Percentiles rank a stretch among this genome's conserved stretches.
Evolutionary conservation across 1,140 invertebrate genomes (phyloP).

Genomic region (Scylla paramamosain): DNA sequence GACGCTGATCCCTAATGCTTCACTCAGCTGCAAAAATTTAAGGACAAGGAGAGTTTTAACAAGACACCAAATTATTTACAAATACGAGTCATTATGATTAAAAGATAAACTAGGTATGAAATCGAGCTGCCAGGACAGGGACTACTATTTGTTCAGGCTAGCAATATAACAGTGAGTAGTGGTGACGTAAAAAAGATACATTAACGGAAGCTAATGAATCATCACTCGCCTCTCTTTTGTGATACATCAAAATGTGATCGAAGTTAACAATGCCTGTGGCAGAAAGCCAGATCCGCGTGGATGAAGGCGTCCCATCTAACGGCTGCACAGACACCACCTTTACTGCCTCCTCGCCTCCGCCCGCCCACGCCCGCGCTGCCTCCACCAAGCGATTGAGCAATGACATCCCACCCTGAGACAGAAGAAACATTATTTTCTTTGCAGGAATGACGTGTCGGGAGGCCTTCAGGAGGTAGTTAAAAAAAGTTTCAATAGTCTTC

Average conservation of each 20-base stretch:
- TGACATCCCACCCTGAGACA: background rate
- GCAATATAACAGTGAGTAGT: too few species aligned
- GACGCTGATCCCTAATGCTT: background rate
- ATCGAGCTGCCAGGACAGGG: too few species aligned
- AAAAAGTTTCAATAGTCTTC: too few species aligned
- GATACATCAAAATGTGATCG: background rate
- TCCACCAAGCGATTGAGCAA: background rate
- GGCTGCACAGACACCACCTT: conserved; percentile 32
- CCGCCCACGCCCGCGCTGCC: background rate
- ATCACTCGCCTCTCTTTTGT: background rate
- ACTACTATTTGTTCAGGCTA: too few species aligned
- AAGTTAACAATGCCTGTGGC: background rate
- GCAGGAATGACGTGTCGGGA: too few species aligned
- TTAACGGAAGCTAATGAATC: background rate
- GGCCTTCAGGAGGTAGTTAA: too few species aligned
- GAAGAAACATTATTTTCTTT: background rate
- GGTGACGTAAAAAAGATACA: too few species aligned
- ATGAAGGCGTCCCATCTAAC: background rate
- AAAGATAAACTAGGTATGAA: too few species aligned
- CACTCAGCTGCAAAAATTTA: background rate
- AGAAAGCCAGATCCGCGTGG: conserved; percentile 11
- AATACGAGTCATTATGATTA: too few species aligned
- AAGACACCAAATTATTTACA: too few species aligned
- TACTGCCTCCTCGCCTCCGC: background rate
- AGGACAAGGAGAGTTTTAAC: too few species aligned